Evolutionary conservation across 2,888 invertebrate genomes (phyloP), one percentile per base, ranked within the genome.

Genomic region (Strigamia transsilvanica): DNA sequence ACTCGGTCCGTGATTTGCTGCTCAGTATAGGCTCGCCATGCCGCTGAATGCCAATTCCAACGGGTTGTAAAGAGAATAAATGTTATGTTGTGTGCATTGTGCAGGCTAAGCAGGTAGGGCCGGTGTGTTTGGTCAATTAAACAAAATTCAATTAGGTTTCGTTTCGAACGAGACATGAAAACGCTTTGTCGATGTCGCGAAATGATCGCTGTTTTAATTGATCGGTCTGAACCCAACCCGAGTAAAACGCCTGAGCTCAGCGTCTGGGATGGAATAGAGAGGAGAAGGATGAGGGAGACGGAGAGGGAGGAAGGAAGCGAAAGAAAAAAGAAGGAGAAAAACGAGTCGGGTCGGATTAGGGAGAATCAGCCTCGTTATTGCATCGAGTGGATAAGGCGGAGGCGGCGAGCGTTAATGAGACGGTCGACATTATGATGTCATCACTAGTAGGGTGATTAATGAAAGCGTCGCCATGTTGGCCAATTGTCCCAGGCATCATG

Each of bases 71-170:
- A 56, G 56, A 18, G 56, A 18, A 56, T 56, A 9, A 56, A 56
- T 56, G 56, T 56, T 56, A 56, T 32, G 13, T 27, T 5, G 23
- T 15, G 32, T 5, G 32, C 32, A n/a, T 73, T 73, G 73, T 12
- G 15, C 23, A 32, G 73, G 23, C 73, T 73, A n/a, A 32, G 73
- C 73, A 32, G 73, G 73, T 32, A 73, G 73, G 73, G 73, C 9
- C 73, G 27, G 73, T 73, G 73, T 73, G 61, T 73, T 73, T 73
- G 73, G 73, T 73, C 73, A 73, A 73, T 73, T 73, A 73, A 73
- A 32, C 32, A 73, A 73, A 73, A 73, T 73, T 23, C 32, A 73
- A 73, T 73, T 73, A 73, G 73, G 32, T 13, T 73, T 73, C 4
- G 73, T 66, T 66, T 66, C 61, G 61, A 27, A 27, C 27, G 27